phyloP scores from a whole-genome alignment of 2,113 vertebrate species.

The Tonatia bakeri region DNA sequence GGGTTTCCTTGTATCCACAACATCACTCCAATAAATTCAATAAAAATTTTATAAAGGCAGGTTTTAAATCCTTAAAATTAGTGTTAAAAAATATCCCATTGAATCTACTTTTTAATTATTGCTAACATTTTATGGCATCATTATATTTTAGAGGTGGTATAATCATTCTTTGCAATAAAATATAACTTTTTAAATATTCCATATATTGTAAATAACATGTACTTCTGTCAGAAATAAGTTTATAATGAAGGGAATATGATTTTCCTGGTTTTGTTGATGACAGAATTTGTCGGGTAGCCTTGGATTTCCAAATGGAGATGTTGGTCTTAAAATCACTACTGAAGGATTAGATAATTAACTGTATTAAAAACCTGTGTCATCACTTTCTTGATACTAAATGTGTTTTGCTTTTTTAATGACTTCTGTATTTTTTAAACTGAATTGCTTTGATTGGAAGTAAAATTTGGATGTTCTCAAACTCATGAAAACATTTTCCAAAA shows the following conservation, averaged over 20 bases:
- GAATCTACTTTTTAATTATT: neutral
- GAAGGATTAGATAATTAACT: conserved; percentile 53
- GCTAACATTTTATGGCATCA: neutral
- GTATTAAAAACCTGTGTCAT: conserved; percentile 22
- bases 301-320: conserved; percentile 57
- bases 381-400: conserved; percentile 61
- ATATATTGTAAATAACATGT: neutral
- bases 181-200: neutral
- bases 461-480: conserved; percentile 47
- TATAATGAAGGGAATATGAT: conserved; percentile 1
- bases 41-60: neutral
- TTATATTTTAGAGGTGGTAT: neutral
- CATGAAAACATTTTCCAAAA: conserved; percentile 60
- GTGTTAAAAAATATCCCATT: neutral
- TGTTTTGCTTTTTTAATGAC: conserved; percentile 73
- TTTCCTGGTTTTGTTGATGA: neutral
- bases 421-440: conserved; percentile 65
- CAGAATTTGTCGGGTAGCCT: conserved; percentile 55
- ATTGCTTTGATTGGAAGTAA: conserved; percentile 46
- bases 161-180: neutral
- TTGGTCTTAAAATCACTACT: conserved; percentile 63
- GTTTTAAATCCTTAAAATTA: neutral
- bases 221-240: neutral
- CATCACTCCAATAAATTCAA: neutral
- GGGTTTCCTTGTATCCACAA: too few relatives aligned